Evolutionary conservation across 2,888 invertebrate genomes (phyloP), one percentile per base, ranked within the genome.

Genomic region (Rhimphoctona megacephalus): DNA sequence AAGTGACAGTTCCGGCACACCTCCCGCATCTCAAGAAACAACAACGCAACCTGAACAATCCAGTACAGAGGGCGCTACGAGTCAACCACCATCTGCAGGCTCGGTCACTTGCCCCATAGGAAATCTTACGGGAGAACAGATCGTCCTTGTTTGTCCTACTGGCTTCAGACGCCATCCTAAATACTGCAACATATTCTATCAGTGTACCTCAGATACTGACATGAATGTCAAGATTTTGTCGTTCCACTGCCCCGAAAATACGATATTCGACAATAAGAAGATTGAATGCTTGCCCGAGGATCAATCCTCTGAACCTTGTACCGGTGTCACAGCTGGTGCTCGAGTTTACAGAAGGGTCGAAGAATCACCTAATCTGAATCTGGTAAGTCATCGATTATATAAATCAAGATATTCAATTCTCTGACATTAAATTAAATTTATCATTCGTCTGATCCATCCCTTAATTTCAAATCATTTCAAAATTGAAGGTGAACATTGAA

Each of bases 131-230:
- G 96, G 96, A 30, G 96, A 97, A 87, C 97, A 98, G 94, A 95
- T 96, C 87, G 94, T 96, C 19, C 95, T 96, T 82, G 96, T 97
- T 2, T 98, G 98, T 92, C 98, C 98, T 11, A 97, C 97, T 8
- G 97, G 98, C 54, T 98, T 98, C 94, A 96, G 96, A 91, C 95
- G 97, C 88, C 98, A 98, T 95, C 97, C 98, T 0, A 97, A 97
- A 92, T 96, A 97, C 92, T 98, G 98, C 91, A 97, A 97, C 91
- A 94, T 97, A 90, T 98, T 98, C 95, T 98, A 98, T 92, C 98
- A 98, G 93, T 98, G 98, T 91, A 97, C 96, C 25, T 96, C 96
- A 89, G 95, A 96, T 9, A 95, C 96, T 43, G 96, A 95, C 69
- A 96, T 96, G 92, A 97, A 97, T 88, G 94, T 97, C n/a, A 97